Base-by-base conservation (phyloP, 2,797 vertebrate genomes). In the Trachops cirrhosus region DNA sequence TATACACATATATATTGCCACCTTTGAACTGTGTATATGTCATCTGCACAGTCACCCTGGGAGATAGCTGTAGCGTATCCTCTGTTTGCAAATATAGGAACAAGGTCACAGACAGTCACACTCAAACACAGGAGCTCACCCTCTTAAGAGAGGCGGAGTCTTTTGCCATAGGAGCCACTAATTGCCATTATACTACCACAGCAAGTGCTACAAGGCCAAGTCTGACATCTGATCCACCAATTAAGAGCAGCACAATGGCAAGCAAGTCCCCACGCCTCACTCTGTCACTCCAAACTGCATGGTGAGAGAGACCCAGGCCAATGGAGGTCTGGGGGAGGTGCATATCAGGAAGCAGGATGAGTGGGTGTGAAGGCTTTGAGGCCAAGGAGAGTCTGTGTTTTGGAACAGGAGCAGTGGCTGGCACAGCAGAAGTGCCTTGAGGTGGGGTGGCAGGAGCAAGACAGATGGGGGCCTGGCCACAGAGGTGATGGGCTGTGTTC, bases 171-270 rank as follows among this genome's bases (percentile, higher is more conserved):
- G 24, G 12, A 24, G 46, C 54, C 14, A 26, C n/a, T 7, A 0
- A 11, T 14, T 4, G 22, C 41, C 77, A 0, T 26, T 22, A 5
- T 0, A 1, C 5, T 0, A 1, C n/a, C 29, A 6, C 9, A 34
- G 34, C 8, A 3, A 16, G 0, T 6, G n/a, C 12, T 77, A 19
- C 0, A 9, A 14, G 34, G 24, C 37, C 8, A 1, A 14, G 24
- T 44, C 57, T 32, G 8, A 9, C 9, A 3, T 22, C 24, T 7
- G 8, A 1, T 59, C 41, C 19, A 7, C 37, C 44, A 11, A 11
- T 9, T 32, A 37, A 91, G 46, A 91, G 32, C 22, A 21, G 32
- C 9, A 5, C 8, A 22, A 15, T 11, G 22, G 6, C 52, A 19
- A 24, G 41, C 37, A 22, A n/a, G 71, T 41, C 67, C 29, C 26